phyloP scores from a whole-genome alignment of 2,888 invertebrate genomes.

The Andrena marginata region DNA sequence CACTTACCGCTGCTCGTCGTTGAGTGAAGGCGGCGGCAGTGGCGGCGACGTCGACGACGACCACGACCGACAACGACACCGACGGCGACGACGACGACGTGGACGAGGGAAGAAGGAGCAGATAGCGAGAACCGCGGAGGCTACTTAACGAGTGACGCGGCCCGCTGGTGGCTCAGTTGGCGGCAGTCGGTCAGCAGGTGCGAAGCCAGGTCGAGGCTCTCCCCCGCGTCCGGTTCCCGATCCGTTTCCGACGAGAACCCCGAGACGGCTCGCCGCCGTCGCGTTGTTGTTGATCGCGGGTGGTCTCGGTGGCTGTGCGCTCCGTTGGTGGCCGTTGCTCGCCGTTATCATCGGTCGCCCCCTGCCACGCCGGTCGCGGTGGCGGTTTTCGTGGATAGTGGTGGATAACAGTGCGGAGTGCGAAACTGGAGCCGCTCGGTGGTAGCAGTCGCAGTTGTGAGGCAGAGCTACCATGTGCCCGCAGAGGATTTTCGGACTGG shows the following conservation, averaged over 20 bases:
- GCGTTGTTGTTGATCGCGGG: conserved; percentile 34
- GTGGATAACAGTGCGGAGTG: conserved; percentile 59
- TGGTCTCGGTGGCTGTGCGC: conserved; percentile 55
- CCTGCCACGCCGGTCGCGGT: conserved; percentile 55
- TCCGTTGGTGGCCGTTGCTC: conserved; percentile 51
- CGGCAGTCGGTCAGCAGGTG: conserved; percentile 64
- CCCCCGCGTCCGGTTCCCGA: background rate
- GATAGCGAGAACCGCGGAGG: conserved; percentile 53
- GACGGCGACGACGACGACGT: conserved; percentile 43
- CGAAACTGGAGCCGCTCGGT: conserved; percentile 64
- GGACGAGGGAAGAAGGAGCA: conserved; percentile 46
- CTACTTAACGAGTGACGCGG: conserved; percentile 66
- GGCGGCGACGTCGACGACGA: conserved; percentile 56
- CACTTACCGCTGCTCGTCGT: conserved; percentile 67
- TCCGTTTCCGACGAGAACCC: background rate
- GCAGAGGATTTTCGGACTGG: conserved; percentile 78
- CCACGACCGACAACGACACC: conserved; percentile 34
- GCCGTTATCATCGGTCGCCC: conserved; percentile 44
- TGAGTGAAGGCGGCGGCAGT: conserved; percentile 65
- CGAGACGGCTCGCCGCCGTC: background rate
- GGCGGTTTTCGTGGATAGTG: conserved; percentile 63
- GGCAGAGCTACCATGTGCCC: conserved; percentile 77
- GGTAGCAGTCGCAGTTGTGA: conserved; percentile 55
- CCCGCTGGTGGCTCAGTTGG: conserved; percentile 60
- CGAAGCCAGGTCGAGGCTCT: conserved; percentile 16